Base-by-base conservation (phyloP, 2,797 vertebrate genomes). In the Gastrophryne carolinensis region DNA sequence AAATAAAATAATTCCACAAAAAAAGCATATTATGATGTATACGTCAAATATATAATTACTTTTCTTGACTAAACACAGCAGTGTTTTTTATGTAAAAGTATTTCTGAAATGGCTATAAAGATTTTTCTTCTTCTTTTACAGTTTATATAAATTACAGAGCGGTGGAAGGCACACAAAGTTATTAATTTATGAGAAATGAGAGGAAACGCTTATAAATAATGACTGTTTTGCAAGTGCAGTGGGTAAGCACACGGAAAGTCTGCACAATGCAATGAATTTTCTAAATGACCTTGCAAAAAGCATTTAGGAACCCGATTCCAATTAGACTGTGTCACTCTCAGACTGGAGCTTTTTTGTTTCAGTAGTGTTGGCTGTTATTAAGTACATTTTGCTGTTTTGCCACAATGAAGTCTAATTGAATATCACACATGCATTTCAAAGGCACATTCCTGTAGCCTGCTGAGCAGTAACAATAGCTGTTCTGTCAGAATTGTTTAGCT, bases 271-370 rank as follows among this genome's bases (percentile, higher is more conserved):
- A 61, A 72, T 72, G 68, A 72, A 72, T 72, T 72, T 60, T 49
- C 27, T 49, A 50, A 72, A 71, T 15, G 56, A 71, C 29, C 56
- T 35, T 61, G 58, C 41, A 37, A 30, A 60, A 60, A 61, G 21
- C 68, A 49, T 72, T 72, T 50, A 61, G 56, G 41, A 61, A 49
- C 29, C 41, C 23, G 12, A 61, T 72, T 72, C 56, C 56, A 72
- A 72, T 72, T 72, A 72, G 21, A 60, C 21, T 34, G 29, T 72
- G 68, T 72, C 68, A 72, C 68, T 50, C 54, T 72, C 54, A 60
- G 47, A 50, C 30, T 50, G 54, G 41, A 19, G 37, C 44, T 21
- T 34, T 21, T n/a, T 5, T 58, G 15, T 37, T 34, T 66, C 50
- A 35, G 21, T 56, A 29, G 50, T 68, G 50, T 68, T 24, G 39